phyloP scores from a whole-genome alignment of 1,140 invertebrate species.

The Psix sp. region DNA sequence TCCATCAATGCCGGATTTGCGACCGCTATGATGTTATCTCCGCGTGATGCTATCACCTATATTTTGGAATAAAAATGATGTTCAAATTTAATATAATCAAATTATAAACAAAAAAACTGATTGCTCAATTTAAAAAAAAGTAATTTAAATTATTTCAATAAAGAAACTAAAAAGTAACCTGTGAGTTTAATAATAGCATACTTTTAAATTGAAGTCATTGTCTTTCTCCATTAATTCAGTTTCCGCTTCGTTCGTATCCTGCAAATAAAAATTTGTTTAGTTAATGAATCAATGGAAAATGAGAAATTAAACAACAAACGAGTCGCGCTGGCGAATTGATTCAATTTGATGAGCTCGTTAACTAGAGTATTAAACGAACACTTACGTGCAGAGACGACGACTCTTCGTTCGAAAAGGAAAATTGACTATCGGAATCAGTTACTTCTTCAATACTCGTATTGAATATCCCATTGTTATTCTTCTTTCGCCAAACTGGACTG shows the following conservation, averaged over 20 bases:
- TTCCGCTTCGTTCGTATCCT: conserved; percentile 70
- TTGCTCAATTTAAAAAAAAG: too few species aligned
- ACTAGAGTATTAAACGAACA: conserved; percentile 23
- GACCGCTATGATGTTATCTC: conserved; percentile 91
- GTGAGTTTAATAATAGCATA: too few species aligned
- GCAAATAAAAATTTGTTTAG: conserved; percentile 21
- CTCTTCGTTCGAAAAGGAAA: conserved; percentile 74
- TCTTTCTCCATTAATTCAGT: conserved; percentile 72
- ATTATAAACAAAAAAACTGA: too few species aligned
- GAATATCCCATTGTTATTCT: conserved; percentile 74
- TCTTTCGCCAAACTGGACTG: conserved; percentile 77
- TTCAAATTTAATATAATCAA: too few species aligned
- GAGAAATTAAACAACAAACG: too few species aligned
- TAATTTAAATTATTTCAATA: too few species aligned
- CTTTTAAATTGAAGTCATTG: conserved; percentile 75
- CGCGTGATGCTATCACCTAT: conserved; percentile 88
- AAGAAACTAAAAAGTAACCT: too few species aligned
- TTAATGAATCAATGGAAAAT: too few species aligned
- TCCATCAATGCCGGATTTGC: conserved; percentile 87
- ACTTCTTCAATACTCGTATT: conserved; percentile 70
- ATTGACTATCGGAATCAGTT: conserved; percentile 73
- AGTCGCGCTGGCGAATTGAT: too few species aligned
- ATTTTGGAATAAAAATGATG: too few species aligned
- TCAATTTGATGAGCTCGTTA: conserved; percentile 10
- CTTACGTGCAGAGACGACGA: conserved; percentile 73